A percentile compares a stretch with the other conserved stretches of the same genome.
Evolutionary conservation across 2,797 vertebrate species (phyloP).

Genomic region (Takifugu ocellatus): DNA sequence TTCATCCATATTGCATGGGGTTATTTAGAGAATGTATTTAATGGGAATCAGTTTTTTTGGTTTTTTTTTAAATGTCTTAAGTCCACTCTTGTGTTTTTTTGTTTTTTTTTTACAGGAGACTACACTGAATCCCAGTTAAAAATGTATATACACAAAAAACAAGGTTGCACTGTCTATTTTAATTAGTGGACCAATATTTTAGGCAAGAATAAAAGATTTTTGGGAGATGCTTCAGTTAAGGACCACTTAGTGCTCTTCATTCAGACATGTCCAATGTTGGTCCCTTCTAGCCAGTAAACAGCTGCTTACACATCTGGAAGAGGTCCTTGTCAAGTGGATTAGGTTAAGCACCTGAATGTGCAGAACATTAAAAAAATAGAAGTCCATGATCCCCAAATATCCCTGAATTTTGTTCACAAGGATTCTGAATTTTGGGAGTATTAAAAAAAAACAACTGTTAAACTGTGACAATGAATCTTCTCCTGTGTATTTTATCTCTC

Average conservation of each 20-base stretch:
- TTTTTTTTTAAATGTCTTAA: slow-evolving; percentile 19
- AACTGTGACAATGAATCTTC: slow-evolving; percentile 45
- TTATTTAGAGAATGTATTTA: background rate
- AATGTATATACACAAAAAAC: slow-evolving; percentile 26
- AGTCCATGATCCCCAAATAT: slow-evolving; percentile 16
- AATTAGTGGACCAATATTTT: slow-evolving; percentile 21
- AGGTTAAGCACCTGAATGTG: slow-evolving; percentile 3
- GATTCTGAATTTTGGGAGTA: slow-evolving; percentile 22
- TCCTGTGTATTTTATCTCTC: slow-evolving; percentile 37
- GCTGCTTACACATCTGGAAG: slow-evolving; percentile 8
- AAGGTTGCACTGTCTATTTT: slow-evolving; percentile 21
- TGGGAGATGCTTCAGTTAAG: slow-evolving; percentile 12
- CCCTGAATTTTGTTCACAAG: slow-evolving; percentile 13
- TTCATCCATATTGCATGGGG: background rate
- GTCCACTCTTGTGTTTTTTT: background rate
- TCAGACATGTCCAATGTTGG: slow-evolving; percentile 27
- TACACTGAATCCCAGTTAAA: slow-evolving; percentile 58
- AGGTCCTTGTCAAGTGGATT: slow-evolving; percentile 12
- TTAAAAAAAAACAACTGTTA: background rate
- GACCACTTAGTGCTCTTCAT: slow-evolving; percentile 3
- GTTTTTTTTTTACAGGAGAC: slow-evolving; percentile 61
- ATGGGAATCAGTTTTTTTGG: background rate
- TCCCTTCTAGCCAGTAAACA: slow-evolving; percentile 33
- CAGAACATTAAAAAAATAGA: background rate
- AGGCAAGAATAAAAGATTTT: slow-evolving; percentile 19